Base-by-base conservation (phyloP, 2,113 vertebrate species). In the Scatophagus argus region DNA sequence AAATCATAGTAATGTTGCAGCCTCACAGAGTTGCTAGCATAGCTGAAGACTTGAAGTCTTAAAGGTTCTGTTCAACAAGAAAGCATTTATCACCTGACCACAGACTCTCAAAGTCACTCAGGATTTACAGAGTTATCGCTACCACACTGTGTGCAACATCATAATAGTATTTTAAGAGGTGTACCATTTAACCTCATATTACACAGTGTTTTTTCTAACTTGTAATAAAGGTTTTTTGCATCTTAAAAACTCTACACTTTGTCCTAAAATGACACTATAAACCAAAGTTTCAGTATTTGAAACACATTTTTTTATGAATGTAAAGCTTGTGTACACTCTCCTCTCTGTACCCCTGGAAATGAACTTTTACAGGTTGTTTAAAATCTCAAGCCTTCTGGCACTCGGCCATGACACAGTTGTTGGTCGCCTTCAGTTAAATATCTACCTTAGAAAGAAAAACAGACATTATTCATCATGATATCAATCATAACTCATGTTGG, bases 401-500 rank as follows among this genome's bases (percentile, higher is more conserved):
- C 4, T 19, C 8, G 44, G 74, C 49, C 55, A 70, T n/a, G 0
- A 43, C 0, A 1, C 64, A 71, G 51, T 58, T 62, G 69, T 79
- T 44, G 54, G 62, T 70, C 81, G 19, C 13, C 32, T 54, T 75
- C 8, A 39, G 6, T 77, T 75, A 32, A 74, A 66, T 21, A 38
- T n/a, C 43, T 78, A 49, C 32, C 55, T 65, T 25, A 27, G 73
- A 39, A 56, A 49, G 39, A 38, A 78, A 74, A 65, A 74, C 31
- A 69, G 43, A 67, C 44, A 54, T 74, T 69, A 68, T 73, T 82
- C 49, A 84, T 75, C 8, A 32, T 56, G 23, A 56, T 59, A 68
- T 71, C 41, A 73, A 25, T 62, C 71, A 62, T 84, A 68, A 39
- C 70, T 81, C 27, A 71, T 34, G 77, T 72, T 1, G 1, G 51